Conservation (phyloP, 2,797 vertebrate species). For the Ambastaia sidthimunki region DNA sequence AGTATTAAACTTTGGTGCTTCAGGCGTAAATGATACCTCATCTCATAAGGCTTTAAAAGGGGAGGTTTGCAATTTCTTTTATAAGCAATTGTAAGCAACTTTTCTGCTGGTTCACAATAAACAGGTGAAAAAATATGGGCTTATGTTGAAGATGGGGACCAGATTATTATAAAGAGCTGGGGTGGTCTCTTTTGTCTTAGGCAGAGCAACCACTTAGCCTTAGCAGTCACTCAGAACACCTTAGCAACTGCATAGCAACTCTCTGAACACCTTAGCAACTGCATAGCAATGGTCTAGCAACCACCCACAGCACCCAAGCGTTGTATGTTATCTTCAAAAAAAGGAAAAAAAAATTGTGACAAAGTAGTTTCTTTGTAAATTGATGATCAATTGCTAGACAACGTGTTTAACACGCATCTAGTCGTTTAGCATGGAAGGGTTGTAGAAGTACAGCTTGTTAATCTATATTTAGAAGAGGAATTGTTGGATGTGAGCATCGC, state of each 20-base stretch:
- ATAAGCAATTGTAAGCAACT: neutral
- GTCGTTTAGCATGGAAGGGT: neutral
- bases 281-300: neutral
- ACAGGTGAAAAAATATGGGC: neutral
- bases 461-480: slow-evolving; percentile 43
- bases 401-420: slow-evolving; percentile 5
- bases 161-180: neutral
- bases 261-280: neutral
- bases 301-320: neutral
- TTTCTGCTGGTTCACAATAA: neutral
- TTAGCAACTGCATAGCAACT: neutral
- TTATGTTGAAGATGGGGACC: neutral
- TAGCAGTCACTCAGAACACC: neutral
- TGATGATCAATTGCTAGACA: slow-evolving; percentile 9
- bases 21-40: neutral
- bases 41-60: neutral
- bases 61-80: neutral
- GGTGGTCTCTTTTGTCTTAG: neutral
- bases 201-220: too few species aligned
- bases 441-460: slow-evolving; percentile 30
- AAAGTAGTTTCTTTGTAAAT: neutral
- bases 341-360: neutral
- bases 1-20: too few species aligned
- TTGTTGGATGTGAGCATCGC: slow-evolving; percentile 24
- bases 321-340: neutral